Evolutionary conservation across 2,888 invertebrate species (phyloP).

Genomic region (Dastarcus helophoroides): DNA sequence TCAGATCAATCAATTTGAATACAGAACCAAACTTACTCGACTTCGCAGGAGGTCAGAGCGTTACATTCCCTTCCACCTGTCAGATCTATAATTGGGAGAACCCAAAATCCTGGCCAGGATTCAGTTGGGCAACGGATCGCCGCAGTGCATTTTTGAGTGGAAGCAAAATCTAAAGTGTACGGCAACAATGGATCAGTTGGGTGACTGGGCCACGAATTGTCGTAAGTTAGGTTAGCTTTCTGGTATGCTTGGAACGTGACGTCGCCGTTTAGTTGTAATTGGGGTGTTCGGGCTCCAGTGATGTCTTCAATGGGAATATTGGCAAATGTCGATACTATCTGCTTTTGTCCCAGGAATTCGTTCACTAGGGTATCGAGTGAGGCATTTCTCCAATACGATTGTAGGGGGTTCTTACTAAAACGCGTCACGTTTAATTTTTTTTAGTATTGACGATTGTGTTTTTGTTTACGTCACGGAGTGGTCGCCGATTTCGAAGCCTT

Average conservation of each 20-base stretch:
- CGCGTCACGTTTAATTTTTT: too few relatives aligned
- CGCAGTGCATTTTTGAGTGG: conserved; percentile 43
- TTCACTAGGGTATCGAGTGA: conserved; percentile 20
- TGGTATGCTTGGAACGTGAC: conserved; percentile 45
- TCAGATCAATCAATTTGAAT: neutral
- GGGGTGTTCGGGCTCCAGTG: conserved; percentile 40
- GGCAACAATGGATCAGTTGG: conserved; percentile 48
- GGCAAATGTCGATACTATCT: conserved; percentile 30
- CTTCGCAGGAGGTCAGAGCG: neutral
- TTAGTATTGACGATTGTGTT: too few relatives aligned
- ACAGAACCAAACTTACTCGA: conserved; percentile 3
- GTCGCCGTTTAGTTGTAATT: conserved; percentile 47
- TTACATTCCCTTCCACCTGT: conserved; percentile 30
- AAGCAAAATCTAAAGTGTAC: conserved; percentile 52
- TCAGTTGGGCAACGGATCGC: conserved; percentile 46
- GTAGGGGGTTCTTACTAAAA: conserved; percentile 19
- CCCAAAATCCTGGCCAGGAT: conserved; percentile 51
- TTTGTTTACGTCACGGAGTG: conserved; percentile 54
- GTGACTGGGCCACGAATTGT: conserved; percentile 49
- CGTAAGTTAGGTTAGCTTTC: conserved; percentile 43
- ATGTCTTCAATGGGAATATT: conserved; percentile 29
- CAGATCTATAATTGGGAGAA: conserved; percentile 52
- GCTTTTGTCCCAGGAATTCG: conserved; percentile 33
- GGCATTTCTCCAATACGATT: conserved; percentile 30
- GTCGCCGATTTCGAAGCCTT: conserved; percentile 56